Percentiles rank a stretch among this genome's conserved stretches.
Evolutionary conservation across 2,888 invertebrate species (phyloP).

Genomic region (Onchidella celtica): DNA sequence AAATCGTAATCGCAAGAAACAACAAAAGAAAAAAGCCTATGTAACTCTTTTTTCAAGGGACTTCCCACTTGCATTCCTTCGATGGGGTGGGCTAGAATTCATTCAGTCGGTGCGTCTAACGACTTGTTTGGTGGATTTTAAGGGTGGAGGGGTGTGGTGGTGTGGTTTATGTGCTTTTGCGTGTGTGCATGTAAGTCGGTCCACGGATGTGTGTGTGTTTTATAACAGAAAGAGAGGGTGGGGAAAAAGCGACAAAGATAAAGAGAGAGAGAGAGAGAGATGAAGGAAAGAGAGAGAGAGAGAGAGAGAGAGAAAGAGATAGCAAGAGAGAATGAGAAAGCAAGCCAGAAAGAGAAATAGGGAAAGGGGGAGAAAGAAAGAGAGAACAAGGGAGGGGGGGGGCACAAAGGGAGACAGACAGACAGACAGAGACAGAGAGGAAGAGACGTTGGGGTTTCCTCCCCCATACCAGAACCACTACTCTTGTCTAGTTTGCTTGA

Average conservation of each 20-base stretch:
- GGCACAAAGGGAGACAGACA: not conserved
- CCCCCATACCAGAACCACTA: no score
- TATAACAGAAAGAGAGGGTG: not conserved
- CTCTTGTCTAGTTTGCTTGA: no score
- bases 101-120: no score
- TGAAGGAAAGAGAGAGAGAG: not conserved
- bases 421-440: not conserved
- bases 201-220: not conserved
- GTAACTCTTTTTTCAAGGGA: no score
- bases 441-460: no score
- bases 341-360: not conserved
- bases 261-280: not conserved
- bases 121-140: no score
- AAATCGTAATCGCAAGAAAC: no score
- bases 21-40: no score
- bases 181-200: not conserved
- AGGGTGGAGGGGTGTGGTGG: no score
- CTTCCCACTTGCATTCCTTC: no score
- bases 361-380: not conserved
- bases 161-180: not conserved
- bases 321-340: slow-evolving; percentile 2
- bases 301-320: slow-evolving; percentile 18
- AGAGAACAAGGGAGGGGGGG: slow-evolving; percentile 19
- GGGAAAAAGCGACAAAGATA: not conserved
- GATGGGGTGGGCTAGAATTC: no score